A percentile compares a stretch with the other conserved stretches of the same genome.
phyloP scores from a whole-genome alignment of 2,888 invertebrate species.

The Diarsia rubi region DNA sequence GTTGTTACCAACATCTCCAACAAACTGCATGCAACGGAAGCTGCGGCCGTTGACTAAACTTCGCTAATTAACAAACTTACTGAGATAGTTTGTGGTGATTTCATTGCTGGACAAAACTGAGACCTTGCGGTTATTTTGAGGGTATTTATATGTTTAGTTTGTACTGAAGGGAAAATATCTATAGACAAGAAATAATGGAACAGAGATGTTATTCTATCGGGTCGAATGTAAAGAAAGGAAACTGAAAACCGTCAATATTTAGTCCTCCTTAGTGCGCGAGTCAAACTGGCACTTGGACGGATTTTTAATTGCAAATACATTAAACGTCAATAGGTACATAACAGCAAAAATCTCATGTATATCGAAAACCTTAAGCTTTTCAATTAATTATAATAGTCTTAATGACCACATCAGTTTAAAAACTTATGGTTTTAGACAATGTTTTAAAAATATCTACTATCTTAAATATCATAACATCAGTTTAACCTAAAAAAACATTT shows the following conservation, averaged over 20 bases:
- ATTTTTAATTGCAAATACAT: too few species aligned
- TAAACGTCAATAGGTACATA: too few species aligned
- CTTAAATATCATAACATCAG: background rate
- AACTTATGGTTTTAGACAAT: background rate
- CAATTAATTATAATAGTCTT: too few species aligned
- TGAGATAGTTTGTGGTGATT: conserved; percentile 21
- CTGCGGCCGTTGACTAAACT: conserved; percentile 2
- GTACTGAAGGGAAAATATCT: too few species aligned
- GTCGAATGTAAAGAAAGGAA: too few species aligned
- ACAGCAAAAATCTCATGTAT: background rate
- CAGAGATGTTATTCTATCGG: too few species aligned
- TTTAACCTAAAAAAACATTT: background rate
- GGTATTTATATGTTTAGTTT: background rate
- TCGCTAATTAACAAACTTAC: conserved; percentile 27
- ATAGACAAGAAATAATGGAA: too few species aligned
- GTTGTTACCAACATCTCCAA: background rate
- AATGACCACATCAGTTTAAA: too few species aligned
- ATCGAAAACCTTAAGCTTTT: background rate
- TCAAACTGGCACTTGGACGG: too few species aligned
- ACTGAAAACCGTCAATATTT: too few species aligned
- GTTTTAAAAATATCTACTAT: background rate
- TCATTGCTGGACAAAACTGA: background rate
- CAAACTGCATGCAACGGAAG: conserved; percentile 9
- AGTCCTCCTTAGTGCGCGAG: too few species aligned
- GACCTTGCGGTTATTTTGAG: background rate